phyloP scores from a whole-genome alignment of 2,888 invertebrate genomes.

The Deroplatys truncata region DNA sequence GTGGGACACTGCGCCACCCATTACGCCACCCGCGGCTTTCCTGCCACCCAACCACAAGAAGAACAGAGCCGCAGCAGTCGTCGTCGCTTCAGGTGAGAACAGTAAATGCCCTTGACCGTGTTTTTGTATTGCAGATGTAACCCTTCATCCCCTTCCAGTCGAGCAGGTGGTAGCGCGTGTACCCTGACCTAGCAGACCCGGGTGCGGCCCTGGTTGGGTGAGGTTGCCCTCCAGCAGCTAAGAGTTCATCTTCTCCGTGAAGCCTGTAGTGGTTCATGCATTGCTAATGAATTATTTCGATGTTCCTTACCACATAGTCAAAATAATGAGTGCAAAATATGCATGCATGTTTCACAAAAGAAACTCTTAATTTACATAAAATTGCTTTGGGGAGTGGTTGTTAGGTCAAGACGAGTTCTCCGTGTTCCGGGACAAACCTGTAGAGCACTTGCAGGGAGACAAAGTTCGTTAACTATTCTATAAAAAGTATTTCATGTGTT shows the following conservation, averaged over 20 bases:
- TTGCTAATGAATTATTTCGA: too few species aligned
- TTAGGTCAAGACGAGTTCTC: too few species aligned
- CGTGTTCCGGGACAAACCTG: too few species aligned
- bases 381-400: neutral
- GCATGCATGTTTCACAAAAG: neutral
- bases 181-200: neutral
- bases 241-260: too few species aligned
- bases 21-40: conserved; percentile 65
- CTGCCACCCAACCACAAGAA: conserved; percentile 57
- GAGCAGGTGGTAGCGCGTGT: neutral
- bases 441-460: too few species aligned
- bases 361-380: neutral
- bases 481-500: too few species aligned
- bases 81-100: neutral
- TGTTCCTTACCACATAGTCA: neutral
- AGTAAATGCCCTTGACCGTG: neutral
- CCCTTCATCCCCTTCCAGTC: neutral
- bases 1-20: conserved; percentile 58
- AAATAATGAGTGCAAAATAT: neutral
- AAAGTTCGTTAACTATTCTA: too few species aligned
- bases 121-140: neutral
- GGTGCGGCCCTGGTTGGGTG: neutral
- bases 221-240: too few species aligned
- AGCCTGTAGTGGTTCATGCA: too few species aligned
- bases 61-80: conserved; percentile 36